Conservation (phyloP, 2,888 invertebrate genomes). For the Stegana nigrithorax region DNA sequence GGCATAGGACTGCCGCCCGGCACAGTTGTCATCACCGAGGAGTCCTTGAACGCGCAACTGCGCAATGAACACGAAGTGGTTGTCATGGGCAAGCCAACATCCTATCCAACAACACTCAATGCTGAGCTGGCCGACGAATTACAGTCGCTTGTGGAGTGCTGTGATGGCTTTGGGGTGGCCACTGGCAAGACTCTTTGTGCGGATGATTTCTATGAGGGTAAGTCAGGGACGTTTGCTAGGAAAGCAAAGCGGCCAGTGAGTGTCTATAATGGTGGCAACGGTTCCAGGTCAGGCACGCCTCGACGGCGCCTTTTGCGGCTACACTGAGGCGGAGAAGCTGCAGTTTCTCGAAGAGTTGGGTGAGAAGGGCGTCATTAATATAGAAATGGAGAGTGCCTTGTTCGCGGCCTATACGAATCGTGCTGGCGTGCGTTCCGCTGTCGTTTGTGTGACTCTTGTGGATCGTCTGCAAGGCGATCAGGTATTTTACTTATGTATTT, state of each 20-base stretch:
- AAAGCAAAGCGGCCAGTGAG: not conserved
- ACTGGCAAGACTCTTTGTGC: conserved; percentile 94
- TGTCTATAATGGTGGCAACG: too few relatives aligned
- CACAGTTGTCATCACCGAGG: conserved; percentile 90
- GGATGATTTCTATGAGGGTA: conserved; percentile 96
- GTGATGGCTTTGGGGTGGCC: conserved; percentile 82
- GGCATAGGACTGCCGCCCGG: conserved; percentile 91
- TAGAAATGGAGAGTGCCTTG: conserved; percentile 94
- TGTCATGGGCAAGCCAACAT: conserved; percentile 81
- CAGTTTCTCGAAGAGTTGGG: conserved; percentile 79
- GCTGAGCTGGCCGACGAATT: conserved; percentile 80
- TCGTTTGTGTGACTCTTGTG: conserved; percentile 89
- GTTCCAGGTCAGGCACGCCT: conserved; percentile 85
- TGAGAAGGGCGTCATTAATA: conserved; percentile 84
- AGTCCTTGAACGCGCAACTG: conserved; percentile 86
- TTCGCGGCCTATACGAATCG: conserved; percentile 92
- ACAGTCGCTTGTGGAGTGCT: conserved; percentile 74
- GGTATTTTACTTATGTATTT: conserved; percentile 63
- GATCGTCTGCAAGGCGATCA: conserved; percentile 93
- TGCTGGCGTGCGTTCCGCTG: conserved; percentile 88
- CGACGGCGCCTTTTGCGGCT: conserved; percentile 95
- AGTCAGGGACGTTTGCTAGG: conserved; percentile 6
- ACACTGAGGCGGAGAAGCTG: conserved; percentile 84
- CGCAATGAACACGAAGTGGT: conserved; percentile 83
- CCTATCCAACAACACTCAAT: conserved; percentile 83